phyloP scores from a whole-genome alignment of 1,140 invertebrate genomes.

The Delia radicum region DNA sequence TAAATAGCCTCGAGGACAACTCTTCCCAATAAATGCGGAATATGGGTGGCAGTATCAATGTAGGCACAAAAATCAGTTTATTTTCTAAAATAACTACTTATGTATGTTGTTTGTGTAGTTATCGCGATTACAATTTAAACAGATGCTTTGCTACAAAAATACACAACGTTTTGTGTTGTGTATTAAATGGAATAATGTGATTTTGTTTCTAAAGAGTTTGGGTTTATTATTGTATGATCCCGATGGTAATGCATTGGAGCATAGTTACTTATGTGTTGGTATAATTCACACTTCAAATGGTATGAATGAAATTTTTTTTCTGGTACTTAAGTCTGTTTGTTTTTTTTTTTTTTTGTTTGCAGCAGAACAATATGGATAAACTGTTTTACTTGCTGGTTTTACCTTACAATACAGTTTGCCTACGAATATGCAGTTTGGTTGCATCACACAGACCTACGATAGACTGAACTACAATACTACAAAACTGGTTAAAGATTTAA shows the following conservation, averaged over 20 bases:
- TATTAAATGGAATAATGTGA: too few relatives aligned
- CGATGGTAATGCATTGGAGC: background rate
- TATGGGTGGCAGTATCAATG: slow-evolving; percentile 42
- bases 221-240: too few relatives aligned
- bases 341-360: too few relatives aligned
- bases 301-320: background rate
- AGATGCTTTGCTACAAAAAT: background rate
- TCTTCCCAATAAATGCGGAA: slow-evolving; percentile 43
- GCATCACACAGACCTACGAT: too few relatives aligned
- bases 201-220: too few relatives aligned
- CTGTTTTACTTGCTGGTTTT: too few relatives aligned
- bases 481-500: too few relatives aligned
- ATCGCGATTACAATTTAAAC: slow-evolving; percentile 22
- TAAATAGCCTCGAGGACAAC: slow-evolving; percentile 40
- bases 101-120: background rate
- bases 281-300: background rate
- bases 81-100: background rate
- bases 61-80: background rate
- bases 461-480: too few relatives aligned
- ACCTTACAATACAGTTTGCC: too few relatives aligned
- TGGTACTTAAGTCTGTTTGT: too few relatives aligned
- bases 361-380: too few relatives aligned
- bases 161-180: background rate
- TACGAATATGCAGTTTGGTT: too few relatives aligned
- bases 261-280: background rate